Base-by-base conservation (phyloP, 2,113 vertebrate species). In the Litocranius walleri region DNA sequence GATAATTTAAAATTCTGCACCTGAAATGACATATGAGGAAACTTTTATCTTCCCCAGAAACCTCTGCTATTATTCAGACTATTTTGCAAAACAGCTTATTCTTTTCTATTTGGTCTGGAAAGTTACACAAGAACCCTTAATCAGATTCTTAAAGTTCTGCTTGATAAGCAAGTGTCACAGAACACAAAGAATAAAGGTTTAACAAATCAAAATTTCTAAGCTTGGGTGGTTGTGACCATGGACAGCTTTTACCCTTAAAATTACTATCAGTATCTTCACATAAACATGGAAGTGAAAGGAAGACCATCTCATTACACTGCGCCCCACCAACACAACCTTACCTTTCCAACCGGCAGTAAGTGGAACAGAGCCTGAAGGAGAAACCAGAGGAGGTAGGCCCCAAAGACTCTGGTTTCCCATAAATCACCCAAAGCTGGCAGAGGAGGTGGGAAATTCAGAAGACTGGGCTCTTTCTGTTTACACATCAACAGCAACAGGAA, bases 311-410 rank as follows among this genome's bases (percentile, higher is more conserved):
- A 81, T 10, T 43, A 43, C 2, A n/a, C 56, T 14, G 33, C 6
- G 4, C 33, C 4, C 0, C 83, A 15, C 54, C 86, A 57, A 61
- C 29, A 33, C 78, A 87, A 59, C 54, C 98, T 97, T 98, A 99
- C 99, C 99, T 99, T 99, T 97, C 99, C 99, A 80, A 99, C 3
- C 0, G 99, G 99, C 91, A 99, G 98, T 27, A 99, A 57, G 92
- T 98, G 99, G 96, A 99, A 99, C 19, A 99, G n/a, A 92, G 97
- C 99, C 98, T 99, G 99, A 96, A 99, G 99, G 14, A 99, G 93
- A 96, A 99, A 98, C 99, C 99, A 99, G 88, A 99, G 98, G 64
- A 99, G n/a, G 86, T 99, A 99, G 45, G 99, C 43, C 71, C 99
- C 99, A 67, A 99, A 98, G 1, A 99, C 99, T 84, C 98, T 98